A percentile compares a stretch with the other conserved stretches of the same genome.
phyloP scores from a whole-genome alignment of 2,888 invertebrate genomes.

The Drosophila nr. fundita region DNA sequence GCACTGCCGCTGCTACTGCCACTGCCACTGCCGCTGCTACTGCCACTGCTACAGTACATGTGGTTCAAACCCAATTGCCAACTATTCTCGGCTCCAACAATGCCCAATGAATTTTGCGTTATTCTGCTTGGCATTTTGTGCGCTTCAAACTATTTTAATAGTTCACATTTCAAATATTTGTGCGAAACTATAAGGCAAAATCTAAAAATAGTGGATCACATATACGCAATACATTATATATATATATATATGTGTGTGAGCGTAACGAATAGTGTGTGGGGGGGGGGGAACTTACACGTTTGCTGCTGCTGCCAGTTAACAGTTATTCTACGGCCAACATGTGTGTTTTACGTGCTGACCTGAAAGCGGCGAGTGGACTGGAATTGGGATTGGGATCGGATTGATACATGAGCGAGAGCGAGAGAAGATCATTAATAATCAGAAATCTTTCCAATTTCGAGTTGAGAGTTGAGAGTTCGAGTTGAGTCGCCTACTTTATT shows the following conservation, averaged over 20 bases:
- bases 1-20: not conserved
- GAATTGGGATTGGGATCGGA: slow-evolving; percentile 21
- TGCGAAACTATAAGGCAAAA: slow-evolving; percentile 39
- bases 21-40: not conserved
- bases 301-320: slow-evolving; percentile 8
- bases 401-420: slow-evolving; percentile 60
- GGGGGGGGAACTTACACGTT: slow-evolving; percentile 1
- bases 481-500: slow-evolving; percentile 76
- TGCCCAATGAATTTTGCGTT: slow-evolving; percentile 52
- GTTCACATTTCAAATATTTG: slow-evolving; percentile 72
- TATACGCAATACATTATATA: slow-evolving; percentile 1
- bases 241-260: not conserved
- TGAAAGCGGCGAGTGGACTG: slow-evolving; percentile 20
- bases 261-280: not conserved
- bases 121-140: slow-evolving; percentile 62
- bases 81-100: slow-evolving; percentile 11
- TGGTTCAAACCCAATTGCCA: slow-evolving; percentile 24
- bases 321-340: not conserved
- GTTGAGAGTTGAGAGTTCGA: slow-evolving; percentile 13
- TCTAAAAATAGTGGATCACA: slow-evolving; percentile 6
- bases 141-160: slow-evolving; percentile 71
- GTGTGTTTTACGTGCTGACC: slow-evolving; percentile 25
- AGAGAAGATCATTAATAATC: slow-evolving; percentile 82
- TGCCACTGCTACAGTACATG: not conserved
- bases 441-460: slow-evolving; percentile 54